Evolutionary conservation across 23 tunicate species (phyloP).

Genomic region (Diplosoma virens): DNA sequence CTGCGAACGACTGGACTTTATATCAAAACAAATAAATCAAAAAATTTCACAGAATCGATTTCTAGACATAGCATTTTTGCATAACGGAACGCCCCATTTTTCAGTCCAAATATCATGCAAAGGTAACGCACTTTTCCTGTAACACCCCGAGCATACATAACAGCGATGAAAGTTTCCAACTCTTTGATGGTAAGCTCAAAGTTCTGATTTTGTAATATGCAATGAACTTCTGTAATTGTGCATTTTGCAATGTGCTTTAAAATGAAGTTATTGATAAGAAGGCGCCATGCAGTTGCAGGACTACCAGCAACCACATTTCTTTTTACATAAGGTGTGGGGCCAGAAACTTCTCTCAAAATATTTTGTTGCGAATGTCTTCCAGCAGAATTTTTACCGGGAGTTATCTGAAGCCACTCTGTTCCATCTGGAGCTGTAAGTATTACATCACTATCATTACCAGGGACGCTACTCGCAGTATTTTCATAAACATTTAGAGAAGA

Average conservation of each 20-base stretch:
- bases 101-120: conserved; percentile 31
- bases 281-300: conserved; percentile 49
- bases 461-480: no score
- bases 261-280: conserved; percentile 32
- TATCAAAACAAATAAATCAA: conserved; percentile 18
- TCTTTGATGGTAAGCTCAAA: conserved; percentile 25
- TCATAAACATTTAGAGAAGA: conserved; percentile 11
- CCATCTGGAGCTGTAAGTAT: conserved; percentile 34
- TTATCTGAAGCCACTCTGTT: conserved; percentile 28
- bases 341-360: conserved; percentile 38
- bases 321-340: conserved; percentile 31
- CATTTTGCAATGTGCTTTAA: conserved; percentile 21
- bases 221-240: conserved; percentile 23
- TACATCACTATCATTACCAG: background rate
- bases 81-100: conserved; percentile 28
- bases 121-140: conserved; percentile 19
- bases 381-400: conserved; percentile 12
- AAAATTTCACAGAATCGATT: conserved; percentile 28
- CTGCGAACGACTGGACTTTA: conserved; percentile 31
- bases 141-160: conserved; percentile 25
- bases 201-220: conserved; percentile 14
- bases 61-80: conserved; percentile 23
- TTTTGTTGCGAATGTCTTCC: conserved; percentile 25
- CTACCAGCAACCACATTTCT: conserved; percentile 35
- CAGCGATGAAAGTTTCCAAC: conserved; percentile 32